Percentiles rank a stretch among this genome's conserved stretches.
phyloP scores from a whole-genome alignment of 2,797 vertebrate genomes.

The Todus mexicanus region DNA sequence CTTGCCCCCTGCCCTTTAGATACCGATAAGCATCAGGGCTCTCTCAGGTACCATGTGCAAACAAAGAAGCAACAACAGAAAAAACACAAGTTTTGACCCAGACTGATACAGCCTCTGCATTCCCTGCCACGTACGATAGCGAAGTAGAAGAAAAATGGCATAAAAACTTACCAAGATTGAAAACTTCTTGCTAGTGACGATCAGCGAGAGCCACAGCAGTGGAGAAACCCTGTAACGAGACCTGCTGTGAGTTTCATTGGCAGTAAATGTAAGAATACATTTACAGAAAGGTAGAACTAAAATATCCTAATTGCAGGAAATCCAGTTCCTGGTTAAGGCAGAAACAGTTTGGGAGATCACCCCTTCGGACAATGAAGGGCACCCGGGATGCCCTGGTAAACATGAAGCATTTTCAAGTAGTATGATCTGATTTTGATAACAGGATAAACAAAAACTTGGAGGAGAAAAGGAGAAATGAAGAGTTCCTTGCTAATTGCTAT shows the following conservation, averaged over 20 bases:
- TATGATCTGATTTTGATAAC: too few species aligned
- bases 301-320: neutral
- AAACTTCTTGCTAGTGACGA: neutral
- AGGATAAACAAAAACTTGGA: neutral
- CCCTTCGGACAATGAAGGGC: too few species aligned
- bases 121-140: fast-evolving
- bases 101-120: neutral
- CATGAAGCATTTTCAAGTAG: neutral
- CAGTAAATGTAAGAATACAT: fast-evolving
- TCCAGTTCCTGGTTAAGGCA: neutral
- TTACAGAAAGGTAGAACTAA: neutral
- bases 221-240: neutral
- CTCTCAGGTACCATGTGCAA: neutral
- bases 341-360: neutral
- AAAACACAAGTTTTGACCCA: neutral
- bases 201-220: fast-evolving
- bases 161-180: neutral
- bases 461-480: neutral
- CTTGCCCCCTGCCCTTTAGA: neutral
- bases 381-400: neutral
- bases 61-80: too few species aligned
- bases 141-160: neutral
- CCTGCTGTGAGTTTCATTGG: fast-evolving
- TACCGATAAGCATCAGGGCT: neutral
- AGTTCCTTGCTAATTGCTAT: neutral